These are phyloP conservation scores for Anarhynchus alexandrinus DNA, from an alignment of 2,113 vertebrate species.

Conservation along the genomic window DNA sequence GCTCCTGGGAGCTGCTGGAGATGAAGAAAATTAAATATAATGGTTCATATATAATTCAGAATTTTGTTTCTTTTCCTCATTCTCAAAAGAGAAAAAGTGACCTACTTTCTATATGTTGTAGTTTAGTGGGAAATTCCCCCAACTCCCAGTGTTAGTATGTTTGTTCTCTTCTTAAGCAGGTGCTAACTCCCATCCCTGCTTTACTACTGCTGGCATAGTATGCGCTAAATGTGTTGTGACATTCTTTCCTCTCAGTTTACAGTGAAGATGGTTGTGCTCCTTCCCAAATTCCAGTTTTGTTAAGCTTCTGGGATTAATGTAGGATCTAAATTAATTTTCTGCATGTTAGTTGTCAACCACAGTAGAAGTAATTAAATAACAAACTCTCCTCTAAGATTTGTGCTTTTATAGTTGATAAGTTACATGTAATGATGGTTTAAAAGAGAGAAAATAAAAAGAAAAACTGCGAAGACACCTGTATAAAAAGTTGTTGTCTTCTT, in stretches of 20 bases:
- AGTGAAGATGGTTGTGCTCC: background rate
- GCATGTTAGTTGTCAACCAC: background rate
- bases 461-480: background rate
- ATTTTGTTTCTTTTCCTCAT: conserved; percentile 44
- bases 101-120: conserved; percentile 50
- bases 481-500: background rate
- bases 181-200: conserved; percentile 60
- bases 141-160: conserved; percentile 21
- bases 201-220: conserved; percentile 50
- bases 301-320: conserved; percentile 43
- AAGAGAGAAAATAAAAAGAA: background rate
- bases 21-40: conserved; percentile 42
- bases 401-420: background rate
- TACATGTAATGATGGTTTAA: background rate
- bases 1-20: conserved; percentile 39
- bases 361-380: background rate
- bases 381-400: background rate
- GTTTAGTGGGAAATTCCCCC: conserved; percentile 32
- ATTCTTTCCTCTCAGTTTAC: conserved; percentile 27
- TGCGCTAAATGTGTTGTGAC: conserved; percentile 46
- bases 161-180: conserved; percentile 53
- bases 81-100: conserved; percentile 58
- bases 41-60: conserved; percentile 52
- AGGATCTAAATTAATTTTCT: conserved; percentile 40
- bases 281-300: conserved; percentile 28